Percentiles rank a stretch among this genome's conserved stretches.
These are phyloP conservation scores for Altica lythri DNA, from an alignment of 2,888 invertebrate genomes.

Conservation along the genomic window DNA sequence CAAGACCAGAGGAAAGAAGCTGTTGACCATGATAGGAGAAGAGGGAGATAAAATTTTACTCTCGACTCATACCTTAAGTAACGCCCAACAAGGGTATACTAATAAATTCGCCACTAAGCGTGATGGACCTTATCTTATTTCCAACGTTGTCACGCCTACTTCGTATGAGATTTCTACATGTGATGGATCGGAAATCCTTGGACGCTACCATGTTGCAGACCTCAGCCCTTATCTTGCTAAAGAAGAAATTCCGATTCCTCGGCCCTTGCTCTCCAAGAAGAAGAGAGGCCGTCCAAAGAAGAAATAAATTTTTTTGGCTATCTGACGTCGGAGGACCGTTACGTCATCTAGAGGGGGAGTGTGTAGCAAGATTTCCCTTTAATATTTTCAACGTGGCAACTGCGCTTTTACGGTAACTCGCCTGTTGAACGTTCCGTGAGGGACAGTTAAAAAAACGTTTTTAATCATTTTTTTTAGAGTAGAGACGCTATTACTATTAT, in stretches of 20 bases:
- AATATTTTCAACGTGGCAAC: too few relatives aligned
- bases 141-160: constrained; percentile 1
- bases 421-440: too few relatives aligned
- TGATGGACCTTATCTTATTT: constrained; percentile 17
- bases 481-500: too few relatives aligned
- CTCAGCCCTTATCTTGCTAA: neutral
- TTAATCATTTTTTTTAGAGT: too few relatives aligned
- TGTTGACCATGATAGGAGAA: neutral
- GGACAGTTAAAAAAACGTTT: too few relatives aligned
- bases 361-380: too few relatives aligned
- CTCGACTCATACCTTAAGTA: neutral
- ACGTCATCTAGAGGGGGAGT: constrained; percentile 5
- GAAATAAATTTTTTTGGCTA: neutral
- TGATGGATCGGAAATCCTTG: neutral
- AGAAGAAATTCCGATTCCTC: neutral
- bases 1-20: constrained; percentile 1
- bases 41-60: neutral
- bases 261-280: neutral
- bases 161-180: constrained; percentile 4
- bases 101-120: constrained; percentile 11
- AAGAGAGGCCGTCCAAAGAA: neutral
- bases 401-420: too few relatives aligned
- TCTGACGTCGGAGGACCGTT: constrained; percentile 6
- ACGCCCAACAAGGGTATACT: neutral
- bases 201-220: constrained; percentile 3